phyloP scores from a whole-genome alignment of 35 echinoderm and acorn worm genomes.

The Apostichopus parvimensis region DNA sequence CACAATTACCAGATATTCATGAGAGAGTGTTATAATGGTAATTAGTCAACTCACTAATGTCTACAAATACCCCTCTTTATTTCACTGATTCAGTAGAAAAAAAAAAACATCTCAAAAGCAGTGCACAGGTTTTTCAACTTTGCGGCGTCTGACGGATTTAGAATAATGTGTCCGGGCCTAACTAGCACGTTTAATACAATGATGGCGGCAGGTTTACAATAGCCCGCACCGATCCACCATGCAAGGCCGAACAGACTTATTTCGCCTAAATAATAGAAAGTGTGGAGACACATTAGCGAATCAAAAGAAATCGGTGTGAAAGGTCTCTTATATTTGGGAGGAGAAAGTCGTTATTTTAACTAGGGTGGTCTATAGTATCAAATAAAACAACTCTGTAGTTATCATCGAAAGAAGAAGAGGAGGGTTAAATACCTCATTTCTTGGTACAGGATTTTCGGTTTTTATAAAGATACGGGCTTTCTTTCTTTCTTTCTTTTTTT shows the following conservation, averaged over 20 bases:
- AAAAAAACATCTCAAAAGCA: background rate
- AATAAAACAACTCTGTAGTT: background rate
- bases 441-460: no score
- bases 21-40: constrained; percentile 8
- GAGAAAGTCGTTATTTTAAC: constrained; percentile 16
- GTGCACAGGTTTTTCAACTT: constrained; percentile 1
- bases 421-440: no score
- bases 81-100: background rate
- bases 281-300: constrained; percentile 14
- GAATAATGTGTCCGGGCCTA: constrained; percentile 13
- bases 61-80: constrained; percentile 25
- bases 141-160: constrained; percentile 8
- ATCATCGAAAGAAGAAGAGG: no score
- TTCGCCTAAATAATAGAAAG: background rate
- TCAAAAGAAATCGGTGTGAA: constrained; percentile 8
- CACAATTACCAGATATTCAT: background rate
- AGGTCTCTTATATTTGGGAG: constrained; percentile 24
- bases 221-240: background rate
- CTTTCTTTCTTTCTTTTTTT: no score
- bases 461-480: no score
- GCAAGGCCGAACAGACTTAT: constrained; percentile 30
- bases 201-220: constrained; percentile 24
- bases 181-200: constrained; percentile 8
- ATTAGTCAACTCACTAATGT: constrained; percentile 43
- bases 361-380: constrained; percentile 2